These are phyloP conservation scores for Crepidodera aurea DNA, from an alignment of 2,888 invertebrate species.

Conservation along the genomic window DNA sequence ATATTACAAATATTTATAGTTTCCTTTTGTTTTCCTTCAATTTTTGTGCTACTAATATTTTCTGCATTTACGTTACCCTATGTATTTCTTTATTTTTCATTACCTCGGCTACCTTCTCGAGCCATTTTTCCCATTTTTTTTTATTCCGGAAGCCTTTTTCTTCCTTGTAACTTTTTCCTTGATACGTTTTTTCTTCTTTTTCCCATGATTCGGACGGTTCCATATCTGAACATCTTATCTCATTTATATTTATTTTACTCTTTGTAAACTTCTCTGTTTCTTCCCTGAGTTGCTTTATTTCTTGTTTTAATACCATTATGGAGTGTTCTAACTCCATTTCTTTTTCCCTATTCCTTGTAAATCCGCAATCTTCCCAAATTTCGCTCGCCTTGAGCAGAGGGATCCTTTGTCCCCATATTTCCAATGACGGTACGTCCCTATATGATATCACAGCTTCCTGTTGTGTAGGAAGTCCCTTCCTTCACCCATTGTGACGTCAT, in stretches of 20 bases:
- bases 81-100: background rate
- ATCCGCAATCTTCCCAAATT: background rate
- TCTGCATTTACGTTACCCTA: background rate
- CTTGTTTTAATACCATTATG: too few species aligned
- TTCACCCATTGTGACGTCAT: background rate
- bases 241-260: background rate
- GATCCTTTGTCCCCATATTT: slow-evolving; percentile 4
- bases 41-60: too few species aligned
- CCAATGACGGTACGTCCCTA: background rate
- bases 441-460: slow-evolving; percentile 6
- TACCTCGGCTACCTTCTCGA: background rate
- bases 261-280: background rate
- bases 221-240: too few species aligned
- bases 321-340: too few species aligned
- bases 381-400: background rate
- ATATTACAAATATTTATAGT: background rate
- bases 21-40: background rate
- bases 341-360: too few species aligned
- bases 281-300: too few species aligned
- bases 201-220: too few species aligned
- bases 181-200: too few species aligned
- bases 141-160: too few species aligned
- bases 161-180: too few species aligned
- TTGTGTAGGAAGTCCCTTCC: slow-evolving; percentile 7
- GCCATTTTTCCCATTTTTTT: too few species aligned